Percentiles rank a stretch among this genome's conserved stretches.
phyloP scores from a whole-genome alignment of 2,797 vertebrate species.

The Geotrypetes seraphini region DNA sequence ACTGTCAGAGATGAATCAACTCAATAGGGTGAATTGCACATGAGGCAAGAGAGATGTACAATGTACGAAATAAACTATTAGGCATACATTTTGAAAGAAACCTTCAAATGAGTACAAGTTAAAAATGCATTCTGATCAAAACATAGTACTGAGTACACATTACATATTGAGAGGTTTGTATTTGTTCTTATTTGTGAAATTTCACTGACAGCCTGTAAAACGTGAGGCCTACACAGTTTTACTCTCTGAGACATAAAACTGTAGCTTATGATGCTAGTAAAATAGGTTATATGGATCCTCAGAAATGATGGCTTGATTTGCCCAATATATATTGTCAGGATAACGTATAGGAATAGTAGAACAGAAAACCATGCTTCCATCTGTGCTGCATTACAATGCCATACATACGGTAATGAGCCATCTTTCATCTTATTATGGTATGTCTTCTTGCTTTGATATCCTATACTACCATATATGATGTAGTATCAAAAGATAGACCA shows the following conservation, averaged over 20 bases:
- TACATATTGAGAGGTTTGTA: conserved; percentile 24
- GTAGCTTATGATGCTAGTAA: conserved; percentile 40
- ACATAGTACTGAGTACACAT: conserved; percentile 1
- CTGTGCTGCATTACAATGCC: conserved; percentile 38
- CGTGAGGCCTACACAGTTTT: conserved; percentile 25
- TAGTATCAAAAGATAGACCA: conserved; percentile 24
- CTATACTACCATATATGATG: conserved; percentile 27
- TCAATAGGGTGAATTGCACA: too few species aligned
- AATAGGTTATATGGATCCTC: conserved; percentile 33
- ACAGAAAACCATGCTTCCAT: conserved; percentile 45
- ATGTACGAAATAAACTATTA: not conserved
- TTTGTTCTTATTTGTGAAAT: conserved; percentile 27
- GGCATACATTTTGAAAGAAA: not conserved
- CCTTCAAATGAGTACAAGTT: not conserved
- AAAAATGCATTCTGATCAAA: not conserved
- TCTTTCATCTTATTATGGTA: conserved; percentile 39
- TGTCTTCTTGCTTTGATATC: conserved; percentile 35
- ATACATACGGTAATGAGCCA: conserved; percentile 24
- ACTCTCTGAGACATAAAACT: conserved; percentile 27
- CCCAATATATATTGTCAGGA: conserved; percentile 40
- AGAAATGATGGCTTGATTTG: conserved; percentile 43
- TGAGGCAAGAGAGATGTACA: too few species aligned
- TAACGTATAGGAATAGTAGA: conserved; percentile 36
- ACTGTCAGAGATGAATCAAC: too few species aligned
- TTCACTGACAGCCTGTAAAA: conserved; percentile 41